Conservation (phyloP, 2,888 invertebrate species). For the Chromoteleia sp. region DNA sequence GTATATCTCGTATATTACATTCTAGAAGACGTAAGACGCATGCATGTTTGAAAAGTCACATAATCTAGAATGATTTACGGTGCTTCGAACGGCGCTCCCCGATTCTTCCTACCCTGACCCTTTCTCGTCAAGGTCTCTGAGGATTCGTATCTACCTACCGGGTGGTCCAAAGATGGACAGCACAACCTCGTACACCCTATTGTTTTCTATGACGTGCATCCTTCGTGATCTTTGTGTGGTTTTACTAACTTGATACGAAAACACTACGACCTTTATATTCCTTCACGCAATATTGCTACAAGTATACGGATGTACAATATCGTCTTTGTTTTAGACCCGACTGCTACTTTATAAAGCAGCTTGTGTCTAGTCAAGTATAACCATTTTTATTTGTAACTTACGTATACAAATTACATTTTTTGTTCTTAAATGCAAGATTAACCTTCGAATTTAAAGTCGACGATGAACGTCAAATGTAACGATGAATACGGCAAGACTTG, state of each 20-base stretch:
- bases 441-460: not conserved
- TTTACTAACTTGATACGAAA: slow-evolving; percentile 65
- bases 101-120: slow-evolving; percentile 75
- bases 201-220: slow-evolving; percentile 67
- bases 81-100: slow-evolving; percentile 73
- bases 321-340: slow-evolving; percentile 63
- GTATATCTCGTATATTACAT: slow-evolving; percentile 75
- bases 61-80: slow-evolving; percentile 81
- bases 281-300: slow-evolving; percentile 60
- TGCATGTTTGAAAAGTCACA: slow-evolving; percentile 81
- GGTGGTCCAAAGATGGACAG: slow-evolving; percentile 74
- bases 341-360: slow-evolving; percentile 63
- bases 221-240: slow-evolving; percentile 61
- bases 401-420: slow-evolving; percentile 27
- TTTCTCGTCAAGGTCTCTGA: slow-evolving; percentile 73
- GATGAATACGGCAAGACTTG: not conserved
- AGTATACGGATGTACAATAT: slow-evolving; percentile 52
- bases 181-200: slow-evolving; percentile 65
- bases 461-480: slow-evolving; percentile 8
- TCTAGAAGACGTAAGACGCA: slow-evolving; percentile 75
- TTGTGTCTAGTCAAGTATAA: slow-evolving; percentile 35
- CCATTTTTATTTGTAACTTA: slow-evolving; percentile 38
- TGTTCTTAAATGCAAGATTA: slow-evolving; percentile 13
- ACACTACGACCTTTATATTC: slow-evolving; percentile 65
- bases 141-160: slow-evolving; percentile 76